These are phyloP conservation scores for Hippocampus mohnikei DNA, from an alignment of 2,113 vertebrate genomes.

Conservation along the genomic window DNA sequence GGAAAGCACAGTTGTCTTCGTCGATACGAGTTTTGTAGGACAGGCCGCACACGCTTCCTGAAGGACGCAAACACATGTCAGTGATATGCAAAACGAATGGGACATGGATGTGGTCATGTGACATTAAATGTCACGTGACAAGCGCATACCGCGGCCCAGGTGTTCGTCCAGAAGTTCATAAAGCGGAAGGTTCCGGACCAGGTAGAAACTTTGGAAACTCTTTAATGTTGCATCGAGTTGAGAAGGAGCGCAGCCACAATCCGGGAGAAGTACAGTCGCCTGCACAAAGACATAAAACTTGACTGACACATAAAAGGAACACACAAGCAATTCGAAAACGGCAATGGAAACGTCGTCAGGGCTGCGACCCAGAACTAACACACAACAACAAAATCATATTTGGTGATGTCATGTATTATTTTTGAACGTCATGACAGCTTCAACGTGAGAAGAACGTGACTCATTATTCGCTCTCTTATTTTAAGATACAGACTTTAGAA, in stretches of 20 bases:
- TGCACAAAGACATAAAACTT: conserved; percentile 44
- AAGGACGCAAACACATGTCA: conserved; percentile 21
- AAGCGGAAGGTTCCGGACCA: conserved; percentile 76
- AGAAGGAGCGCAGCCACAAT: conserved; percentile 75
- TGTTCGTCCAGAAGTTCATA: conserved; percentile 72
- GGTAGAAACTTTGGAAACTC: conserved; percentile 76
- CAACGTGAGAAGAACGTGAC: background rate
- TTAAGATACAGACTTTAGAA: too few relatives aligned
- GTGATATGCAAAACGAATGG: too few relatives aligned
- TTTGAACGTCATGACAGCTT: too few relatives aligned
- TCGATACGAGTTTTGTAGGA: conserved; percentile 82
- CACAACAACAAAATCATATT: too few relatives aligned
- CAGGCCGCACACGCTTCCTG: conserved; percentile 81
- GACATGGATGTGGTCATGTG: background rate
- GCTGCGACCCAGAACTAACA: too few relatives aligned
- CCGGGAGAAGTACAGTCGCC: conserved; percentile 88
- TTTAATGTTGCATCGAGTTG: conserved; percentile 68
- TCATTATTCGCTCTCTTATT: background rate
- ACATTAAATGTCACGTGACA: background rate
- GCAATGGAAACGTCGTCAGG: too few relatives aligned
- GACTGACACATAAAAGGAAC: background rate
- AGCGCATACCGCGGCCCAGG: conserved; percentile 79
- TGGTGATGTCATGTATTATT: too few relatives aligned
- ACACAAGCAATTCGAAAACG: background rate
- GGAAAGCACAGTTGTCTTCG: conserved; percentile 81